These are phyloP conservation scores for Callocephalon fimbriatum DNA, from an alignment of 2,113 vertebrate genomes.

Conservation along the genomic window DNA sequence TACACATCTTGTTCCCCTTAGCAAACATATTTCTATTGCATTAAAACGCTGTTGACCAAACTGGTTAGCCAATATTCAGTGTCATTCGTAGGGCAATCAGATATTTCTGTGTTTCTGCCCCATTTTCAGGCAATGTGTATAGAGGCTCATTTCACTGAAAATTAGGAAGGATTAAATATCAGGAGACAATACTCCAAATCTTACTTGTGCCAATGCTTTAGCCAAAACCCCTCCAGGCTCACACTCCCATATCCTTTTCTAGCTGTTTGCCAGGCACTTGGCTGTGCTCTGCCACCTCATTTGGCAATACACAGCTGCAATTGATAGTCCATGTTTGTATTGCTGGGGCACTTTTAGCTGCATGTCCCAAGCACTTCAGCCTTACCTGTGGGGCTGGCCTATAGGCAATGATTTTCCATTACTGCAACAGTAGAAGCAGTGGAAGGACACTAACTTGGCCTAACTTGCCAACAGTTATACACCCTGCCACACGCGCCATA, in stretches of 20 bases:
- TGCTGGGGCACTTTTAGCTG: not conserved
- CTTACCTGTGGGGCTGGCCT: rapidly evolving
- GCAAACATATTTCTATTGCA: not conserved
- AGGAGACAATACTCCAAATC: not conserved
- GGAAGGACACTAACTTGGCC: not conserved
- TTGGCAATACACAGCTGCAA: not conserved
- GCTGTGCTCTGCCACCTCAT: not conserved
- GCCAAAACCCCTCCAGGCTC: not conserved
- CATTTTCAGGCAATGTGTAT: not conserved
- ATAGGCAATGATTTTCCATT: not conserved
- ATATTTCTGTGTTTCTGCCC: not conserved
- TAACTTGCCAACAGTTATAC: not conserved
- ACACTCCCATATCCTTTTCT: not conserved
- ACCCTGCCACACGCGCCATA: rapidly evolving
- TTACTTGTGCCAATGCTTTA: not conserved
- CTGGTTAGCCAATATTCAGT: not conserved
- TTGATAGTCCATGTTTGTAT: rapidly evolving
- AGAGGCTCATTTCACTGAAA: not conserved
- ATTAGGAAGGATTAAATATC: not conserved
- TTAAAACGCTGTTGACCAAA: not conserved
- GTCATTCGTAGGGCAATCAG: not conserved
- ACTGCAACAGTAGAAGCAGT: not conserved
- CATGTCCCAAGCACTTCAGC: not conserved
- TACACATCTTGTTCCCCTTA: not conserved
- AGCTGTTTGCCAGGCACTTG: not conserved